These are phyloP conservation scores for Sibirionetta formosa DNA, from an alignment of 2,797 vertebrate species.

Conservation along the genomic window DNA sequence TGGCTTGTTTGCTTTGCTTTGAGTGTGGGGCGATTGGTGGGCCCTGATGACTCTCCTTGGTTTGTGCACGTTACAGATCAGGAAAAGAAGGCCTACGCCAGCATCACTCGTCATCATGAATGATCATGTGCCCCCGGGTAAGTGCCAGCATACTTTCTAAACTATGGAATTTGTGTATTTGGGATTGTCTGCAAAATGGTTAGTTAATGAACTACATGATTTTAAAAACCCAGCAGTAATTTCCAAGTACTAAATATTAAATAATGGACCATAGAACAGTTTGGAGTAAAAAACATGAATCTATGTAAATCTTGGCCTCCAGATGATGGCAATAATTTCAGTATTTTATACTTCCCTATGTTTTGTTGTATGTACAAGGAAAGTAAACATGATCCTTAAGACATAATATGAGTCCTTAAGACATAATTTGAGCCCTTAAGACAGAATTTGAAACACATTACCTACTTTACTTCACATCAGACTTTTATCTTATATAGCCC, in stretches of 20 bases:
- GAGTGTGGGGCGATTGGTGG: neutral
- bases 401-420: neutral
- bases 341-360: neutral
- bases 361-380: neutral
- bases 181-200: neutral
- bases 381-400: neutral
- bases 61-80: conserved; percentile 84
- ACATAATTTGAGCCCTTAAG: neutral
- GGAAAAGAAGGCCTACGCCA: conserved; percentile 91
- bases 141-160: conserved; percentile 22
- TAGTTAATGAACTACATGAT: neutral
- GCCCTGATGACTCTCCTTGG: conserved; percentile 8
- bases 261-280: neutral
- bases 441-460: neutral
- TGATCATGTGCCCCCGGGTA: conserved; percentile 87
- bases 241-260: neutral
- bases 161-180: neutral
- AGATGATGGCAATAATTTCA: neutral
- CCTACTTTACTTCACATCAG: neutral
- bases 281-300: neutral
- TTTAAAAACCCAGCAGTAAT: neutral
- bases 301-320: neutral
- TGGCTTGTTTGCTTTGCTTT: neutral
- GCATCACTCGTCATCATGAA: conserved; percentile 92
- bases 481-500: neutral